These are phyloP conservation scores for Rhineura floridana DNA, from an alignment of 2,113 vertebrate species.

Conservation along the genomic window DNA sequence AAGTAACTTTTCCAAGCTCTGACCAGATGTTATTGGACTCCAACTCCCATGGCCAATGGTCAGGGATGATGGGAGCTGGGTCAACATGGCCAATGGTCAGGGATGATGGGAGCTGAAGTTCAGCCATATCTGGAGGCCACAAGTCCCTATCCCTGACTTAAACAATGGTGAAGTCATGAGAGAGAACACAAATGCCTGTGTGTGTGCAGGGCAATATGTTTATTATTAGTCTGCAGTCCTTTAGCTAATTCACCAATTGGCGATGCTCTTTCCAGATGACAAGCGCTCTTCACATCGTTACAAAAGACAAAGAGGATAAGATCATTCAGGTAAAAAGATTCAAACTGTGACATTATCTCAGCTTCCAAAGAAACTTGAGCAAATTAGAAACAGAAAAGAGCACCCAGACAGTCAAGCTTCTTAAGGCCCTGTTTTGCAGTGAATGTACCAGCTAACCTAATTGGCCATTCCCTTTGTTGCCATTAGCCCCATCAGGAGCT, in stretches of 20 bases:
- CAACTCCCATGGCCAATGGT: too few relatives aligned
- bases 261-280: neutral
- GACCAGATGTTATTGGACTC: too few relatives aligned
- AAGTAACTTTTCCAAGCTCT: too few relatives aligned
- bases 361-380: neutral
- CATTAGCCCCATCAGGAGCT: neutral
- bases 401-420: neutral
- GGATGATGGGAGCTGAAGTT: too few relatives aligned
- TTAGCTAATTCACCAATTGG: neutral
- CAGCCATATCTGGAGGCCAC: too few relatives aligned
- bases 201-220: neutral
- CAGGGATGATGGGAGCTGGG: too few relatives aligned
- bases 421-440: neutral
- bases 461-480: slow-evolving; percentile 30
- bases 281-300: neutral
- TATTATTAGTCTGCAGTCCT: too few relatives aligned
- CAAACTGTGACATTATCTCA: neutral
- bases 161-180: neutral
- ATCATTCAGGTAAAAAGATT: neutral
- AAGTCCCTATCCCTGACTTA: too few relatives aligned
- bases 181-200: neutral
- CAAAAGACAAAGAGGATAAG: neutral
- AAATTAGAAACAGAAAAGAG: neutral
- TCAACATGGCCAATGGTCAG: too few relatives aligned
- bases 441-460: neutral